A percentile compares a stretch with the other conserved stretches of the same genome.
Evolutionary conservation across 1,140 invertebrate species (phyloP).

Genomic region (Apis cerana): DNA sequence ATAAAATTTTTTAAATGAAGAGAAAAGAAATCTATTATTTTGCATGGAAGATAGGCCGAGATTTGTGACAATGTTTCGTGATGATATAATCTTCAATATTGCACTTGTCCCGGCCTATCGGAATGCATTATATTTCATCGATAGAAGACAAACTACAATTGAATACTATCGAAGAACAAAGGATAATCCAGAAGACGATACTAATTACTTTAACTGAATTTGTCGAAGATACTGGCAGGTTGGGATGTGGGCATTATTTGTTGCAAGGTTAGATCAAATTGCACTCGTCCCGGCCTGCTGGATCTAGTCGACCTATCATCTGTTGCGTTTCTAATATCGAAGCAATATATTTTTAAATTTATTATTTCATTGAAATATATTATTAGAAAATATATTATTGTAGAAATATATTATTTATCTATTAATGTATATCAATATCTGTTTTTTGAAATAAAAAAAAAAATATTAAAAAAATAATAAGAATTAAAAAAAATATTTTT

Average conservation of each 20-base stretch:
- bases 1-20: too few relatives aligned
- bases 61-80: conserved; percentile 79
- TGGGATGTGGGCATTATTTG: conserved; percentile 79
- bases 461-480: not conserved
- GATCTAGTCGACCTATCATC: conserved; percentile 70
- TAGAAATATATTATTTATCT: not conserved
- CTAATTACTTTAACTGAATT: conserved; percentile 9
- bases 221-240: conserved; percentile 70
- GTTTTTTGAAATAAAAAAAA: not conserved
- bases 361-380: not conserved
- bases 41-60: conserved; percentile 79
- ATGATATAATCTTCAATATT: conserved; percentile 73
- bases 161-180: conserved; percentile 14
- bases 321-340: not conserved
- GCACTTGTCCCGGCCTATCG: conserved; percentile 82
- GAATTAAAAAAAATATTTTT: too few relatives aligned
- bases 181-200: not conserved
- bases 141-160: conserved; percentile 32
- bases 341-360: not conserved
- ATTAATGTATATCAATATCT: not conserved
- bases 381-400: not conserved
- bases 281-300: conserved; percentile 81
- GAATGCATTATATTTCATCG: conserved; percentile 72
- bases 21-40: conserved; percentile 22
- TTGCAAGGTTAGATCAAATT: conserved; percentile 76